Percentiles rank a stretch among this genome's conserved stretches.
Conservation (phyloP, 2,113 vertebrate species). For the Felis catus region F.catus_Fca126_mat1.0 CM031419.1:128438501-128439000, state of each 20-base stretch:
- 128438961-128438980: conserved; percentile 21
- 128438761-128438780: neutral
- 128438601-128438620: neutral
- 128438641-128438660: neutral
- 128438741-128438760: neutral
- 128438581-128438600: neutral
- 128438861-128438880: neutral
- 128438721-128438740: neutral
- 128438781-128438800: conserved; percentile 18
- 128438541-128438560: neutral
- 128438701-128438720: neutral
- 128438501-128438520: neutral
- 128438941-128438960: neutral
- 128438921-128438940: neutral
- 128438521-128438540: neutral
- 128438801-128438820: conserved; percentile 14
- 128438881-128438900: neutral
- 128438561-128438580: neutral
- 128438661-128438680: neutral
- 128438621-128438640: neutral
- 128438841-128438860: neutral
- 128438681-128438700: neutral
- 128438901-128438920: neutral
- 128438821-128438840: neutral
- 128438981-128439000: neutral